Conservation (phyloP, 2,888 invertebrate genomes). For the Pammene aurita region DNA sequence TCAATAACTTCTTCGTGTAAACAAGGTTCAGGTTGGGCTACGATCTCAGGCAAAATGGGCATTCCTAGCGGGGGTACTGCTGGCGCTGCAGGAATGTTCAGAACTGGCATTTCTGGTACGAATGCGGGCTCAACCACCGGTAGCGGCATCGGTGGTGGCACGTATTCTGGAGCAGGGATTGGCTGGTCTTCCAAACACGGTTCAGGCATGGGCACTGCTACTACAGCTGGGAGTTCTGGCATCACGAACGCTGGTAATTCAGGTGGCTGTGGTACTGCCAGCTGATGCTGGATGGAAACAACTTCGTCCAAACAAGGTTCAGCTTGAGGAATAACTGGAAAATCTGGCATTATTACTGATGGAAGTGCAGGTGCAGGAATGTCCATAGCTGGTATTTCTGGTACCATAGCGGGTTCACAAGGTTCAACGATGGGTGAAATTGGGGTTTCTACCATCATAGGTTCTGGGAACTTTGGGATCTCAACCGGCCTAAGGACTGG, state of each 20-base stretch:
- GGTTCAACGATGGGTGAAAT: conserved; percentile 5
- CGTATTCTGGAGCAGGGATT: background rate
- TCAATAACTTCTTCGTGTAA: background rate
- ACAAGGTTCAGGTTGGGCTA: background rate
- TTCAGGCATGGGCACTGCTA: conserved; percentile 9
- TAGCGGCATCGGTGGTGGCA: background rate
- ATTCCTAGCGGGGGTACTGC: conserved; percentile 18
- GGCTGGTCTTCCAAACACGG: conserved; percentile 21
- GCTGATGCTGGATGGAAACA: conserved; percentile 2
- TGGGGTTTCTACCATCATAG: conserved; percentile 15
- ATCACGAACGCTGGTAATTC: conserved; percentile 40
- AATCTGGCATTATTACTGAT: background rate
- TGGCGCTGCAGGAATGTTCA: conserved; percentile 28
- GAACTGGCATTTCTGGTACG: conserved; percentile 10
- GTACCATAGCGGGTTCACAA: conserved; percentile 9
- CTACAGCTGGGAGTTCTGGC: conserved; percentile 25
- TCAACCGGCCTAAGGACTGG: conserved; percentile 40
- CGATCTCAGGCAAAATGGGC: conserved; percentile 7
- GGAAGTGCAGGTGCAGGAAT: conserved; percentile 23
- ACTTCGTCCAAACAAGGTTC: conserved; percentile 17
- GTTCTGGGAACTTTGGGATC: conserved; percentile 29
- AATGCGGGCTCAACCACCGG: conserved; percentile 12
- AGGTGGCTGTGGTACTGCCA: conserved; percentile 44
- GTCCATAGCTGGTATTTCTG: conserved; percentile 9
- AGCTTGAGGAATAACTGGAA: background rate